phyloP scores from a whole-genome alignment of 2,888 invertebrate species.

The Monopis laevigella region DNA sequence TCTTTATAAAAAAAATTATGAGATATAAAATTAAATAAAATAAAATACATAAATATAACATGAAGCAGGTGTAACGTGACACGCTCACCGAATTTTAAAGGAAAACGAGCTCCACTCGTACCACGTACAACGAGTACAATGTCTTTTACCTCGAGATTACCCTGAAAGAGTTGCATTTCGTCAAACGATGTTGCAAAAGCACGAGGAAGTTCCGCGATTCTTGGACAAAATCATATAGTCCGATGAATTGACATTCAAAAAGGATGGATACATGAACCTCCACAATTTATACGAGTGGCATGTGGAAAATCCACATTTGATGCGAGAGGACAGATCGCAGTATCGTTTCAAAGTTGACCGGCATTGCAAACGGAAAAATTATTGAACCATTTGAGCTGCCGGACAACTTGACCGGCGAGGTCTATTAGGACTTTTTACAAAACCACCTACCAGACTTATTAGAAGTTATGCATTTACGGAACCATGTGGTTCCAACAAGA shows the following conservation, averaged over 20 bases:
- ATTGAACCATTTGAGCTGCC: slow-evolving; percentile 19
- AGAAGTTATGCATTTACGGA: slow-evolving; percentile 17
- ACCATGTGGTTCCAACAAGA: no score
- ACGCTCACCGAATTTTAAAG: no score
- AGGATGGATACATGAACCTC: slow-evolving; percentile 5
- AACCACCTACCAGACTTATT: slow-evolving; percentile 18
- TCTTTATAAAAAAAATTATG: no score
- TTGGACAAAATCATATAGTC: slow-evolving; percentile 12
- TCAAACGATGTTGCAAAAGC: slow-evolving; percentile 13
- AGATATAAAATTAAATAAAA: no score
- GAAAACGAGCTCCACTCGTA: slow-evolving; percentile 9
- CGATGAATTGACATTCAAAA: slow-evolving; percentile 14
- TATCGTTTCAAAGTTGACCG: slow-evolving; percentile 21
- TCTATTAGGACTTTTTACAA: slow-evolving; percentile 14
- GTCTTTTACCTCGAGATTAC: slow-evolving; percentile 10
- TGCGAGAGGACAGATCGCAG: slow-evolving; percentile 7
- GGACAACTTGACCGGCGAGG: slow-evolving; percentile 1
- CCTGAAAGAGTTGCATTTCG: slow-evolving; percentile 13
- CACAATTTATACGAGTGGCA: slow-evolving; percentile 13
- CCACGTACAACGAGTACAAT: slow-evolving; percentile 11
- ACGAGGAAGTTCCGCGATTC: slow-evolving; percentile 12
- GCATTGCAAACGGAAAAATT: slow-evolving; percentile 18
- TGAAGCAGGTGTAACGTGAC: no score
- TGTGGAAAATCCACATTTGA: slow-evolving; percentile 12
- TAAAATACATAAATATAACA: no score